These are phyloP conservation scores for Argyresthia albistria DNA, from an alignment of 2,888 invertebrate genomes.

Conservation along the genomic window DNA sequence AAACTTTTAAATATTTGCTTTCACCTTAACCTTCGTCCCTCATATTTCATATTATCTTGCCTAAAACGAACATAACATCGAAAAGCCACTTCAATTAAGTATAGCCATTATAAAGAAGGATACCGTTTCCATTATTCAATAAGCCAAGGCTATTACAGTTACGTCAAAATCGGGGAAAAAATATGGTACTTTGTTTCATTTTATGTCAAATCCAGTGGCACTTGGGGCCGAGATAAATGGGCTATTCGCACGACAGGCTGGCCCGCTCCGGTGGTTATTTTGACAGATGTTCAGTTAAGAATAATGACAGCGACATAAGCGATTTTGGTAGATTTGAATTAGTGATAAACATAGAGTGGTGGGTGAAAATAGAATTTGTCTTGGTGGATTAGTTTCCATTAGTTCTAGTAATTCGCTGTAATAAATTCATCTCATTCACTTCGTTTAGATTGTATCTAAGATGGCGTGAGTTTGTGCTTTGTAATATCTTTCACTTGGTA, in stretches of 20 bases:
- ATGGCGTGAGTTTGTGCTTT: too few species aligned
- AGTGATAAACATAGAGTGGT: neutral
- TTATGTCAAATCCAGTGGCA: constrained; percentile 33
- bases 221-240: constrained; percentile 30
- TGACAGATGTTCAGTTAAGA: constrained; percentile 11
- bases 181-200: constrained; percentile 19
- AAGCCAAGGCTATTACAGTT: constrained; percentile 1
- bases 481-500: too few species aligned
- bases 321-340: constrained; percentile 1
- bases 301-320: constrained; percentile 6
- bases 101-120: neutral
- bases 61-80: neutral
- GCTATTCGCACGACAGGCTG: constrained; percentile 17
- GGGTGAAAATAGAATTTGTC: neutral
- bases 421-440: too few species aligned
- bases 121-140: constrained; percentile 1
- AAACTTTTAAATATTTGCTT: too few species aligned
- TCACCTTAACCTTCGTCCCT: too few species aligned
- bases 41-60: too few species aligned
- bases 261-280: neutral
- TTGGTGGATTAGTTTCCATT: too few species aligned
- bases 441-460: too few species aligned
- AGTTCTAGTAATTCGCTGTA: too few species aligned
- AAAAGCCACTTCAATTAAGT: neutral
- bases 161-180: constrained; percentile 4